phyloP scores from a whole-genome alignment of 1,140 invertebrate genomes.

The Eriocheir sinensis region DNA sequence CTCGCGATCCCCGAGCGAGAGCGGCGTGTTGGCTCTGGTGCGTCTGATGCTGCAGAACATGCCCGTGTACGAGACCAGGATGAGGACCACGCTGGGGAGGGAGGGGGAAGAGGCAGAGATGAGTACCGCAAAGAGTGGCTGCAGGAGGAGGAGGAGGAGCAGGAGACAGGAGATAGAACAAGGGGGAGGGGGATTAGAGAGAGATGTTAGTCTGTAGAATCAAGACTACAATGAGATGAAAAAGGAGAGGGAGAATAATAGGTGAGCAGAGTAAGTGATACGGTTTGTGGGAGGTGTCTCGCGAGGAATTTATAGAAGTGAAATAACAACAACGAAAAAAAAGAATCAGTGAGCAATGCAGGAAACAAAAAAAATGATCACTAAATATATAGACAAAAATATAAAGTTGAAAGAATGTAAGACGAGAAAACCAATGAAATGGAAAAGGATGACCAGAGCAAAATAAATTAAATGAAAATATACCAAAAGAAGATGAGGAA shows the following conservation, averaged over 20 bases:
- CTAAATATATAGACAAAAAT: too few relatives aligned
- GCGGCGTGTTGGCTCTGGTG: conserved; percentile 85
- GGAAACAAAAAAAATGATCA: neutral
- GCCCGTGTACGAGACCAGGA: conserved; percentile 85
- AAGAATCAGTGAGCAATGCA: neutral
- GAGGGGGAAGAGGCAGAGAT: conserved; percentile 79
- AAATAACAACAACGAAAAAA: too few relatives aligned
- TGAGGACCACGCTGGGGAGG: conserved; percentile 84
- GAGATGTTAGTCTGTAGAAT: neutral
- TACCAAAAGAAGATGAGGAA: too few relatives aligned
- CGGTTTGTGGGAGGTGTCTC: too few relatives aligned
- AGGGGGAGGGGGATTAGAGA: neutral
- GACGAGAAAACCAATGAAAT: neutral
- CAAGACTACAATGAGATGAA: too few relatives aligned
- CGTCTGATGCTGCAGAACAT: conserved; percentile 87
- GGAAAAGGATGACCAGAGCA: too few relatives aligned
- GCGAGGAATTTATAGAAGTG: too few relatives aligned
- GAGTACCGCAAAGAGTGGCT: neutral
- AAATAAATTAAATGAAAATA: too few relatives aligned
- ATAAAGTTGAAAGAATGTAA: too few relatives aligned
- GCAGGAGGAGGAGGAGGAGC: neutral
- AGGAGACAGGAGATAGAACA: neutral
- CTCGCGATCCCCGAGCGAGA: conserved; percentile 86
- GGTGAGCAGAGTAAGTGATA: too few relatives aligned
- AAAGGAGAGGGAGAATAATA: too few relatives aligned